Evolutionary conservation across 2,113 vertebrate species (phyloP).

Genomic region (Leucopsar rothschildi): DNA sequence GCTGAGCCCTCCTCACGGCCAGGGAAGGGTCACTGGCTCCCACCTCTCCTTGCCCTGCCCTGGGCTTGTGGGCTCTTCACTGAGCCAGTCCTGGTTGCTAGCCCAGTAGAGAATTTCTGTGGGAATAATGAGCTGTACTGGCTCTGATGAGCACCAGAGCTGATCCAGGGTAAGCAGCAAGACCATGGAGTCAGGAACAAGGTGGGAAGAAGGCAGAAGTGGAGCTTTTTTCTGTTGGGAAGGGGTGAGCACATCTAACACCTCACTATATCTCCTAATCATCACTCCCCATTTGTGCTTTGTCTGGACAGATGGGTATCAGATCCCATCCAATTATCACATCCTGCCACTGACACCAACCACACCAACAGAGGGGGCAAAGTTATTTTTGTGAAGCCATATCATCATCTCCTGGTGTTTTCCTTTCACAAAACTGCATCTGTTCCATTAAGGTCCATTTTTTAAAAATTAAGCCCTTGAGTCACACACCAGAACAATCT

Average conservation of each 20-base stretch:
- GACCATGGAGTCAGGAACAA: not conserved
- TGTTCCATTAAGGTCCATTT: not conserved
- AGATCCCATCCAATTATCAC: not conserved
- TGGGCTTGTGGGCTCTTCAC: not conserved
- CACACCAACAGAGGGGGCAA: not conserved
- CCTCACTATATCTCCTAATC: not conserved
- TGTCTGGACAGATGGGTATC: not conserved
- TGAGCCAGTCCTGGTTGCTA: accelerated
- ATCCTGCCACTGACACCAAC: not conserved
- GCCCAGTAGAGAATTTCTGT: not conserved
- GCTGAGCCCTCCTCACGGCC: not conserved
- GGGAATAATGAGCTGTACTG: not conserved
- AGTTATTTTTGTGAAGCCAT: not conserved
- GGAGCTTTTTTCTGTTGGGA: not conserved
- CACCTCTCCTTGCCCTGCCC: not conserved
- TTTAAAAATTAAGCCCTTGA: not conserved
- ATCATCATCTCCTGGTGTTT: not conserved
- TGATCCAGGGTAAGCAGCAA: not conserved
- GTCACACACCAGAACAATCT: not conserved
- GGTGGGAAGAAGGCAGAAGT: not conserved
- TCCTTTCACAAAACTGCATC: not conserved
- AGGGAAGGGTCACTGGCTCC: not conserved
- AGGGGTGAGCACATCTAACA: not conserved
- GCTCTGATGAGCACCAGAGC: not conserved
- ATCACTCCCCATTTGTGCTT: not conserved